Conservation (phyloP, 30 jellyfish, hydroid and myxozoan genomes). For the Mastigias papua region DNA sequence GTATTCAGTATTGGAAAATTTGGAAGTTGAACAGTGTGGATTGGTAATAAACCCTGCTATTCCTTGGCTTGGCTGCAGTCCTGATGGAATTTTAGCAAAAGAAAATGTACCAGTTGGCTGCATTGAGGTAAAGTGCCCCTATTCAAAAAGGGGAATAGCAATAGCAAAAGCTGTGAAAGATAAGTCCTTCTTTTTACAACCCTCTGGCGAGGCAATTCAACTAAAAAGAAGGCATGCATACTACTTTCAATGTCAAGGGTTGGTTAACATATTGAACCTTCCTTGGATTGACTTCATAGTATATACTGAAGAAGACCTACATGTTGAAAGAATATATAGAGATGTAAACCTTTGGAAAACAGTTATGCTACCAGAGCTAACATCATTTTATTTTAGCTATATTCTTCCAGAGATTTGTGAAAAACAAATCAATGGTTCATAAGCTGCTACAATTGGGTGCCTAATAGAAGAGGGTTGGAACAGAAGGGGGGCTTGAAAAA, state of each 20-base stretch:
- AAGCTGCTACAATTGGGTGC: not conserved
- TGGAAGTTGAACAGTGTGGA: too few relatives aligned
- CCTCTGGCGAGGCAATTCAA: conserved; percentile 8
- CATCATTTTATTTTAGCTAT: conserved; percentile 23
- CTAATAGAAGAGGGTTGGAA: not conserved
- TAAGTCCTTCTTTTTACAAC: conserved; percentile 44
- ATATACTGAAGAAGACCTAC: conserved; percentile 36
- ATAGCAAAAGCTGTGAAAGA: conserved; percentile 53
- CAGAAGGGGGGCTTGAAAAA: not conserved
- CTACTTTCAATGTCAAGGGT: conserved; percentile 72
- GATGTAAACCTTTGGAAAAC: conserved; percentile 40
- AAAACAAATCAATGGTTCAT: not conserved
- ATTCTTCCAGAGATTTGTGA: conserved; percentile 9
- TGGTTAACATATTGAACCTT: conserved; percentile 33
- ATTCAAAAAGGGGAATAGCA: too few relatives aligned
- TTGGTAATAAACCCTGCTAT: too few relatives aligned
- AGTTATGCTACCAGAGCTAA: conserved; percentile 53
- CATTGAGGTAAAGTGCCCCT: too few relatives aligned
- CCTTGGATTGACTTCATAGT: conserved; percentile 72
- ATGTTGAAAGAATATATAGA: conserved; percentile 37
- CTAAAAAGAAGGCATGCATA: conserved; percentile 40
- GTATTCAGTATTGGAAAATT: too few relatives aligned
- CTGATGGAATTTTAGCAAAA: conserved; percentile 8
- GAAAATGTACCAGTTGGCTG: too few relatives aligned
- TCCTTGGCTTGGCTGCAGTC: conserved; percentile 25